phyloP scores from a whole-genome alignment of 2,888 invertebrate genomes.

The Cheilosia vernalis region DNA sequence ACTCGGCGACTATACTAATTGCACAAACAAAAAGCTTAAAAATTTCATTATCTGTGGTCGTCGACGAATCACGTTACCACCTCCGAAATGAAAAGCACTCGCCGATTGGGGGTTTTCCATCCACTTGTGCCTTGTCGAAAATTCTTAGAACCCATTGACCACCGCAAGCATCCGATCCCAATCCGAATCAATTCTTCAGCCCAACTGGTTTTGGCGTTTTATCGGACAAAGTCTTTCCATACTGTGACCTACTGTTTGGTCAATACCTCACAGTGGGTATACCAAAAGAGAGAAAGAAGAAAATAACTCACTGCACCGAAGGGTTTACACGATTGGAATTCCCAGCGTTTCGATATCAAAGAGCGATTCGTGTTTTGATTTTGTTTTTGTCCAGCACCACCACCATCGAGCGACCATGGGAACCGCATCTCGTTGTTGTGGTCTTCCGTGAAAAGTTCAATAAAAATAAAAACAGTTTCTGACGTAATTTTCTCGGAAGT shows the following conservation, averaged over 20 bases:
- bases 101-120: conserved; percentile 10
- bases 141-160: conserved; percentile 48
- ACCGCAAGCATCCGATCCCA: background rate
- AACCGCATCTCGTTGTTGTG: conserved; percentile 7
- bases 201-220: conserved; percentile 30
- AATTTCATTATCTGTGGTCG: conserved; percentile 10
- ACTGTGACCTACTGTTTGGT: conserved; percentile 49
- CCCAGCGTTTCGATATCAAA: conserved; percentile 6
- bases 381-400: background rate
- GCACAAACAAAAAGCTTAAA: conserved; percentile 13
- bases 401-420: conserved; percentile 14
- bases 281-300: conserved; percentile 2
- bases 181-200: conserved; percentile 11
- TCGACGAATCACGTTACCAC: background rate
- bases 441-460: conserved; percentile 39
- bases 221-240: conserved; percentile 19
- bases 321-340: conserved; percentile 31
- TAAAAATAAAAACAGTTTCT: conserved; percentile 20
- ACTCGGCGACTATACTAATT: conserved; percentile 9
- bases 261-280: background rate
- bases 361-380: conserved; percentile 13
- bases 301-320: conserved; percentile 28
- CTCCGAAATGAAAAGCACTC: conserved; percentile 2
- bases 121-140: conserved; percentile 9
- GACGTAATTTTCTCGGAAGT: conserved; percentile 68